Base-by-base conservation (phyloP, 2,113 vertebrate genomes). In the Zapornia atra region DNA sequence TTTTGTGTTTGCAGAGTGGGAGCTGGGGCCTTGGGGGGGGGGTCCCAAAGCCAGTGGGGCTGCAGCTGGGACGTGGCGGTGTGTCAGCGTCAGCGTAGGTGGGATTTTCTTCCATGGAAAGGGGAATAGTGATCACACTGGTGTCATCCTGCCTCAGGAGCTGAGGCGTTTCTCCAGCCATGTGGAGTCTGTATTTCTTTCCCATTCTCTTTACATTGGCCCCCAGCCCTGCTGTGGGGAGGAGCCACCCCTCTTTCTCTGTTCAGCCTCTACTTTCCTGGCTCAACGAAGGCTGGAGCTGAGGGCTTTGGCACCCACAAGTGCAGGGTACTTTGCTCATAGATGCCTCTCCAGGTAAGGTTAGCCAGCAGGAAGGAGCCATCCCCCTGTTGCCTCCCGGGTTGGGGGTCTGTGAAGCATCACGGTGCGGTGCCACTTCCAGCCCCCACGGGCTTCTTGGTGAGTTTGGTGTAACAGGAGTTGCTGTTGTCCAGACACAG, bases 181-280 rank as follows among this genome's bases (percentile, higher is more conserved):
- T 51, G 70, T 42, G 57, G 53, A 78, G 82, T 48, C 65, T 84
- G 26, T 72, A 88, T 92, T 76, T 59, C 66, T 95, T 96, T 94
- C 73, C 95, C 84, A 64, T 78, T 94, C 59, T 85, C 95, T 97
- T 95, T 77, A 8, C 18, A 4, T 80, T 97, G 97, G 96, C 95
- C 75, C 19, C 70, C 83, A 4, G 80, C 88, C 92, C 92, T 53
- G 64, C 56, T 72, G 85, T 70, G 88, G 17, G 3, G 10, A 80
- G 65, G 86, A 94, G 17, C 89, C 92, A 53, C 91, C 94, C 88
- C 60, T 19, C 44, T 81, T 80, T 77, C 82, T 70, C 11, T 65
- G 17, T 0, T 5, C 3, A 4, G 85, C 86, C 1, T 0, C 38
- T 72, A 92, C 92, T 86, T 76, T 70, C 57, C 76, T 82, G 90